Base-by-base conservation (phyloP, 2,113 vertebrate genomes). In the Thalassoma bifasciatum region DNA sequence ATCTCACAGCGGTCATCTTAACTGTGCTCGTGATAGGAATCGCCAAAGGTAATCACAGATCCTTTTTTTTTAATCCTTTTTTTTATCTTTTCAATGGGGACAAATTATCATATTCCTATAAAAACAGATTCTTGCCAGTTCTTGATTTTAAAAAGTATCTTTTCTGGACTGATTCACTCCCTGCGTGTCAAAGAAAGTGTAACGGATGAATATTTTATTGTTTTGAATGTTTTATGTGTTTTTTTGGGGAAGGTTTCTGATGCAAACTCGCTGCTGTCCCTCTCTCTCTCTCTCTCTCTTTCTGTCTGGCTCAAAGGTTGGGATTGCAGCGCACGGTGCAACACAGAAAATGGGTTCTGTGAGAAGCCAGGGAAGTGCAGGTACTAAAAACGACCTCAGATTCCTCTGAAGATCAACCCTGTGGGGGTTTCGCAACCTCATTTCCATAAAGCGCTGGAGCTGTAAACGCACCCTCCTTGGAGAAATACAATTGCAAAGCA, bases 281-380 rank as follows among this genome's bases (percentile, higher is more conserved):
- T n/a, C n/a, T n/a, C n/a, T n/a, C n/a, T n/a, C n/a, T n/a, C 30
- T 77, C 37, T 72, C 10, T 24, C 13, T 62, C 22, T 67, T n/a
- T 74, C 58, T 77, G 2, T 68, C 58, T 75, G 26, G 81, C 62
- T 79, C 74, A 71, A 49, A 97, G 96, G 93, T 2, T 79, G 94
- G 92, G 94, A 90, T 59, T 99, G 98, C 88, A 91, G 77, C 59
- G 88, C 90, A 17, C 93, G 92, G 74, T 99, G 98, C 84, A 94
- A 94, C 88, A 92, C 92, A 60, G 86, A 94, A 75, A 95, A 96
- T 78, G 97, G 97, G 75, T 94, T 96, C 88, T 99, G 97, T 91
- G 95, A 95, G 75, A 92, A 92, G 84, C 89, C 94, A 57, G 94
- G 91, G 77, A 94, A 95, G 87, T 99, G 96, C 96, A 98, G 97